Evolutionary conservation across 2,888 invertebrate genomes (phyloP), one percentile per base, ranked within the genome.

Genomic region (Cheilosia grossa): DNA sequence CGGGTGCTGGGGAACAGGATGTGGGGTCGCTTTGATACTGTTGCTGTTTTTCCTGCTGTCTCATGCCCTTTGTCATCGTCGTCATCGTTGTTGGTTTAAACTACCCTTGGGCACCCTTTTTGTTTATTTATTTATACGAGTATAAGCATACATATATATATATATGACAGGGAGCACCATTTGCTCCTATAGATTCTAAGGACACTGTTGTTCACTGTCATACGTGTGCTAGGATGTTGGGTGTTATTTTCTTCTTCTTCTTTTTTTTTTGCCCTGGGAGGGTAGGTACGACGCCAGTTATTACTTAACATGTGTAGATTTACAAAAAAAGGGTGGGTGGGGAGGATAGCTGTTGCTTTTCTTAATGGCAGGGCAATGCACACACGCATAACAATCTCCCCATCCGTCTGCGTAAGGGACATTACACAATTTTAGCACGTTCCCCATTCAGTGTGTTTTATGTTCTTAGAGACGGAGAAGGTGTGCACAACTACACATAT

Each of bases 1-100:
- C 9, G 37, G 66, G 44, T 24, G 49, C 51, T 30, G 40, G 19
- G n/a, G 42, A 64, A 72, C 74, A 69, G 74, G 69, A 83, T 83
- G 79, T 70, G 79, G 56, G 63, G 37, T 13, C 79, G 69, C 79
- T 79, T 74, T 79, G 79, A 79, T 83, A 73, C 61, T 82, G 79
- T 79, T 83, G 83, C 69, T 79, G 58, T 79, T 83, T 82, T 83
- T 79, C 54, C 53, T 83, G 74, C 79, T 79, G 73, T 74, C 79
- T 83, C 56, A 74, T 74, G 63, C 54, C 53, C 74, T 80, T 44
- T 78, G 78, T 78, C 78, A 64, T 73, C 51, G 63, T 70, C 69
- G 69, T 79, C 79, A 74, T 69, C 74, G 64, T 74, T 53, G 74
- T 80, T 83, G 80, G 64, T 75, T 83, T 74, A 79, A 74, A 56